Base-by-base conservation (phyloP, 2,113 vertebrate species). In the Cnemophilus loriae region DNA sequence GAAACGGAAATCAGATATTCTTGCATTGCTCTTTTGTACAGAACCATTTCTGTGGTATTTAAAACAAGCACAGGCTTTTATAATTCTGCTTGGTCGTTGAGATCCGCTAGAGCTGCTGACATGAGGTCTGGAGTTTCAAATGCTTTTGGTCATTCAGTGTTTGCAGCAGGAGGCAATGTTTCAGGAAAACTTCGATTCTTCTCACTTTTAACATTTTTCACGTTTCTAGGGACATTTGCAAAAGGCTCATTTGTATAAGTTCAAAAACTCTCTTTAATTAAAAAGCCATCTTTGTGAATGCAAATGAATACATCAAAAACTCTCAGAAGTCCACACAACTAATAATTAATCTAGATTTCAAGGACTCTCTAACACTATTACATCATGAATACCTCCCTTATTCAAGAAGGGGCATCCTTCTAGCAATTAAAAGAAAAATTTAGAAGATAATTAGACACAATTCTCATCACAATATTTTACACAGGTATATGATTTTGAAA, bases 401-500 rank as follows among this genome's bases (percentile, higher is more conserved):
- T 69, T 97, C 84, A 74, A 91, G 89, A 96, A 71, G 88, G 95
- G 90, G 96, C 93, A 96, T 96, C 95, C 97, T 93, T 93, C 93
- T 95, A 93, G 96, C 97, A 98, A 97, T 97, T 96, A 97, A 94
- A 96, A 96, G 81, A 94, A 92, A 96, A 97, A 84, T 75, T 95
- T 94, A 93, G 76, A 94, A 97, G 97, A 98, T 98, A 97, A 98
- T 98, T 98, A 98, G 97, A 92, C 95, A 93, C 87, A 96, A 77
- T 86, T 85, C 93, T 96, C 95, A 96, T 89, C 94, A 95, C 97
- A 95, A 93, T 98, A 97, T 97, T 98, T 98, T 96, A 96, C 95
- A 96, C 89, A 98, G 97, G 96, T 98, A 97, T 76, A 87, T 89
- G 96, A 95, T 97, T 98, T 97, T 96, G 96, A 98, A 98, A 98